Evolutionary conservation across 2,797 vertebrate species (phyloP).

Genomic region (Arctocebus calabarensis): DNA sequence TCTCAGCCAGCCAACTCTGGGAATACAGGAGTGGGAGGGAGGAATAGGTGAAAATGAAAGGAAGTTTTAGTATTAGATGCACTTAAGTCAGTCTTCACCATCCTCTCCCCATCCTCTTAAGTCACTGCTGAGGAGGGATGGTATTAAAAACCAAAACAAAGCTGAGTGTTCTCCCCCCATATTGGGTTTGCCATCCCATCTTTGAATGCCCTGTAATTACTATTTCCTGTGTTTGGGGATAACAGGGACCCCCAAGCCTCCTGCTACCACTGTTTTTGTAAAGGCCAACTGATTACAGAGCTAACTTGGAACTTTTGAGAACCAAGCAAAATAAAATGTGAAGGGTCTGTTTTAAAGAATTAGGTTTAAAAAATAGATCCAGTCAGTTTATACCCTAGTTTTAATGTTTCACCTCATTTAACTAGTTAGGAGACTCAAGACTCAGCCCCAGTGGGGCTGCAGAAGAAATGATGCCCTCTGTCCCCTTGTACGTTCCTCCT

Average conservation of each 20-base stretch:
- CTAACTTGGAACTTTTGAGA: slow-evolving; percentile 69
- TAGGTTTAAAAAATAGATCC: slow-evolving; percentile 67
- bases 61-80: slow-evolving; percentile 74
- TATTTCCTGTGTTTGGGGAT: slow-evolving; percentile 60
- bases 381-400: slow-evolving; percentile 60
- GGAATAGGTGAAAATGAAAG: slow-evolving; percentile 53
- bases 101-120: not conserved
- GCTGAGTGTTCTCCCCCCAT: not conserved
- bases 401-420: slow-evolving; percentile 66
- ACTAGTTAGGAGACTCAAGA: slow-evolving; percentile 37
- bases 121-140: slow-evolving; percentile 46
- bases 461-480: slow-evolving; percentile 34
- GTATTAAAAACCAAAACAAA: slow-evolving; percentile 10
- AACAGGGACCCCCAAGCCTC: not conserved
- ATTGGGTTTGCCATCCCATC: slow-evolving; percentile 36
- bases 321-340: slow-evolving; percentile 53
- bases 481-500: not conserved
- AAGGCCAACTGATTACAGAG: slow-evolving; percentile 31
- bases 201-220: slow-evolving; percentile 53
- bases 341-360: slow-evolving; percentile 66
- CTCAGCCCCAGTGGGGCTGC: not conserved
- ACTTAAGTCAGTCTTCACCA: slow-evolving; percentile 72
- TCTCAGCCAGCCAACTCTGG: slow-evolving; percentile 46
- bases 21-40: not conserved
- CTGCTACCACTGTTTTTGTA: slow-evolving; percentile 49